These are phyloP conservation scores for Halesus radiatus DNA, from an alignment of 1,140 invertebrate species.

Conservation along the genomic window DNA sequence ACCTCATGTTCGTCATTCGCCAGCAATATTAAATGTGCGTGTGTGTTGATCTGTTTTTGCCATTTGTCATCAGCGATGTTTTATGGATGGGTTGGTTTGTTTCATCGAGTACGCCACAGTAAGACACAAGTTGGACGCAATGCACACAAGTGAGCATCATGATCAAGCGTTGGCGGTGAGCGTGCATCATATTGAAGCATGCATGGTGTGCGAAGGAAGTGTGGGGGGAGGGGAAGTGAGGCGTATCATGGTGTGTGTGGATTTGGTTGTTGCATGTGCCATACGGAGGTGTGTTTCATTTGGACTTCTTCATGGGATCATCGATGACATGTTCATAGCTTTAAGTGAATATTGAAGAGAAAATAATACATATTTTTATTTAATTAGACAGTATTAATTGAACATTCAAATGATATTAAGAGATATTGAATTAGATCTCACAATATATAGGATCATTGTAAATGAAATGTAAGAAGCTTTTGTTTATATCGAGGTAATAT, in stretches of 20 bases:
- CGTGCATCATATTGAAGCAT: conserved; percentile 26
- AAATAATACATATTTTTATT: conserved; percentile 55
- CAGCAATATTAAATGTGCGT: conserved; percentile 54
- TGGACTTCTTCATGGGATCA: conserved; percentile 51
- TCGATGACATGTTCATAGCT: conserved; percentile 57
- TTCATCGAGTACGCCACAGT: background rate
- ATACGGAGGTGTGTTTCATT: conserved; percentile 33
- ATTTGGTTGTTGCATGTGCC: background rate
- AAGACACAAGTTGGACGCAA: background rate
- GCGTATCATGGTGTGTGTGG: background rate
- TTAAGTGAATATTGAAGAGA: conserved; percentile 54
- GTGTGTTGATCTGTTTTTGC: conserved; percentile 47
- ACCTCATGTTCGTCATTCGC: conserved; percentile 41
- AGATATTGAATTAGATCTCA: conserved; percentile 58
- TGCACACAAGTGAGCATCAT: background rate
- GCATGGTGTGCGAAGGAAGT: background rate
- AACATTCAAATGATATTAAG: conserved; percentile 59
- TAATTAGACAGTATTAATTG: conserved; percentile 58
- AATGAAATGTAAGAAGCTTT: conserved; percentile 53
- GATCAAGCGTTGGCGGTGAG: background rate
- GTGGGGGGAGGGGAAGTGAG: background rate
- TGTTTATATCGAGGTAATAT: conserved; percentile 55
- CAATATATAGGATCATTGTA: conserved; percentile 56
- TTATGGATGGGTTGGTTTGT: conserved; percentile 19
- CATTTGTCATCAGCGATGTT: conserved; percentile 50